Conservation (phyloP, 1,140 invertebrate species). For the Drosophila pachea region DNA sequence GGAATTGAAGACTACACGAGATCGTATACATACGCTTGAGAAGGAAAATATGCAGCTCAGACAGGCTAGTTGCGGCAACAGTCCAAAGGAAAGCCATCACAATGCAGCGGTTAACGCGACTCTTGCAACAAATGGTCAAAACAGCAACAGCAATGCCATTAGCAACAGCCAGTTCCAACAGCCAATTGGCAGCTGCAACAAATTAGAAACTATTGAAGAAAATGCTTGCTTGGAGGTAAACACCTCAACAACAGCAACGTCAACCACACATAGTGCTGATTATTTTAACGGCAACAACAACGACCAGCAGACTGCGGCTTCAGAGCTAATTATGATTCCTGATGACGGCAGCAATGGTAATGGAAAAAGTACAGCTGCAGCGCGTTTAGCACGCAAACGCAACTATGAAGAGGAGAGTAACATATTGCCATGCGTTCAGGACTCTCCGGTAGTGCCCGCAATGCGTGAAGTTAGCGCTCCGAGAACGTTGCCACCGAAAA, state of each 20-base stretch:
- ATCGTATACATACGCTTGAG: conserved; percentile 79
- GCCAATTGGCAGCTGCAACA: conserved; percentile 8
- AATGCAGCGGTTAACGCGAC: conserved; percentile 30
- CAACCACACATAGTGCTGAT: conserved; percentile 18
- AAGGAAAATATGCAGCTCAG: conserved; percentile 67
- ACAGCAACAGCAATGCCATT: conserved; percentile 17
- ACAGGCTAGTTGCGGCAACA: conserved; percentile 24
- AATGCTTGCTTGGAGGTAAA: conserved; percentile 28
- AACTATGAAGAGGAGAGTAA: conserved; percentile 62
- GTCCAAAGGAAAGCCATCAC: conserved; percentile 21
- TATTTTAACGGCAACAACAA: conserved; percentile 61
- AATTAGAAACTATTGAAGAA: conserved; percentile 65
- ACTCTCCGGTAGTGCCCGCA: conserved; percentile 23
- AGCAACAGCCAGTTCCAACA: conserved; percentile 17
- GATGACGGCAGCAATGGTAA: conserved; percentile 52
- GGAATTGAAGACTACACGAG: conserved; percentile 89
- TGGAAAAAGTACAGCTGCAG: conserved; percentile 44
- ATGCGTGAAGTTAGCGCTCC: conserved; percentile 58
- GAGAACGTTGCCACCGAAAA: conserved; percentile 72
- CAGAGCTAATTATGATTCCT: conserved; percentile 14
- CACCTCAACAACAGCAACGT: conserved; percentile 25
- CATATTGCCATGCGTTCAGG: conserved; percentile 25
- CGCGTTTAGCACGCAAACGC: conserved; percentile 65
- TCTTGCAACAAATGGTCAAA: conserved; percentile 29
- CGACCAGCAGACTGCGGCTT: conserved; percentile 30